phyloP scores from a whole-genome alignment of 2,113 vertebrate species.

The Paedocypris sp. region DNA sequence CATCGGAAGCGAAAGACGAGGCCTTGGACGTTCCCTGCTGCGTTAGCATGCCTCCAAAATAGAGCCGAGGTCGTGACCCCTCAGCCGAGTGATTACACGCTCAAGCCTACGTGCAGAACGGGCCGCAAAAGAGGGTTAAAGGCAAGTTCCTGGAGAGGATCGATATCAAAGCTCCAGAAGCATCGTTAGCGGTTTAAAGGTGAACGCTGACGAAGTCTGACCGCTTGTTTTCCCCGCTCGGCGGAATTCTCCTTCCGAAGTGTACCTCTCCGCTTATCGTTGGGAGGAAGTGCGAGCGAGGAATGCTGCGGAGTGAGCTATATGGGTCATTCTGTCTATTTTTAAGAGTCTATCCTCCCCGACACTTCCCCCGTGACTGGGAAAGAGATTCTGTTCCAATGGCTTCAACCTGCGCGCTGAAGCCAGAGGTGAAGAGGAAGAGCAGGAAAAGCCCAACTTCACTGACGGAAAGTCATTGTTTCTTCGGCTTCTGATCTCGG shows the following conservation, averaged over 20 bases:
- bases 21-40: background rate
- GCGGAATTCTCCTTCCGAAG: background rate
- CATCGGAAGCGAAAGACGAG: background rate
- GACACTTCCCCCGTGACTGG: background rate
- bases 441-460: background rate
- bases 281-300: too few relatives aligned
- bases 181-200: background rate
- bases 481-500: background rate
- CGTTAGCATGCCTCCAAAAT: background rate
- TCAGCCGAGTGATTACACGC: background rate
- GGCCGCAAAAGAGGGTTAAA: background rate
- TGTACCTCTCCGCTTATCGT: too few relatives aligned
- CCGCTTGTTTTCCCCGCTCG: background rate
- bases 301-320: too few relatives aligned
- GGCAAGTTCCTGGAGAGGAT: conserved; percentile 1
- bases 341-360: background rate
- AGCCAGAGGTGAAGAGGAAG: conserved; percentile 1
- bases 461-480: conserved; percentile 21
- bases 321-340: too few relatives aligned
- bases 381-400: background rate
- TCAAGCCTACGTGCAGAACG: conserved; percentile 12
- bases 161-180: background rate
- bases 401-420: background rate
- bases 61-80: background rate
- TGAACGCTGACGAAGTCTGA: background rate